A percentile compares a stretch with the other conserved stretches of the same genome.
phyloP scores from a whole-genome alignment of 2,113 vertebrate species.

The Cryptomyrus ogoouensis region DNA sequence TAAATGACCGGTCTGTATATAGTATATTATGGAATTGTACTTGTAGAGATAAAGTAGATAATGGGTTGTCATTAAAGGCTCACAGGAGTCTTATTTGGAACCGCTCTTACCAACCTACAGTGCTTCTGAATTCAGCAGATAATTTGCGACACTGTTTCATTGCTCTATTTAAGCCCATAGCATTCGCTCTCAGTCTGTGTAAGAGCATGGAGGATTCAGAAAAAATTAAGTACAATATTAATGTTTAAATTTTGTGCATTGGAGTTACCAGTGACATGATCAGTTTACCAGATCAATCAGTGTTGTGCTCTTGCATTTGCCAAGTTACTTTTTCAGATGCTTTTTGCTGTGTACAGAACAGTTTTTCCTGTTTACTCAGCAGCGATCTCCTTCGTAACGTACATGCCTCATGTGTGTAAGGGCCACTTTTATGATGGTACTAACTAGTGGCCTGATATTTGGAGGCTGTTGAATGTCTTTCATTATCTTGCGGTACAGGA shows the following conservation, averaged over 20 bases:
- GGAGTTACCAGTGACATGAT: background rate
- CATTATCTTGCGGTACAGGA: background rate
- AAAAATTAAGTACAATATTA: background rate
- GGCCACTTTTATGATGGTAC: background rate
- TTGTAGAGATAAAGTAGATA: background rate
- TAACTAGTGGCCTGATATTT: background rate
- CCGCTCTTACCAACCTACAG: background rate
- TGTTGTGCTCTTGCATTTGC: conserved; percentile 42
- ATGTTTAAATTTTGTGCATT: background rate
- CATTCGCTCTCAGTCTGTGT: background rate
- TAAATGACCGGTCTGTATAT: background rate
- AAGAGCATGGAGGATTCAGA: background rate
- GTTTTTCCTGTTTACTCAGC: conserved; percentile 61
- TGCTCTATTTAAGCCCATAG: background rate
- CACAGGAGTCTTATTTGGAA: background rate
- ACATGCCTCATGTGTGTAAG: background rate
- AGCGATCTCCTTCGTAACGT: conserved; percentile 45
- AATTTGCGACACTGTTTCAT: background rate
- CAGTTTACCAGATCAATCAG: conserved; percentile 12
- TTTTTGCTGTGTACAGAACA: conserved; percentile 47
- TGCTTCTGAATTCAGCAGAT: background rate
- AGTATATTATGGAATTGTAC: background rate
- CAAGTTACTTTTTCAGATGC: conserved; percentile 56
- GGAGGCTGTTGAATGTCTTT: background rate
- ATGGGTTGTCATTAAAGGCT: too few species aligned